Evolutionary conservation across 92 coral and sea anemone genomes (phyloP), one percentile per base, ranked within the genome.

Genomic region (Epizoanthus rinbou): DNA sequence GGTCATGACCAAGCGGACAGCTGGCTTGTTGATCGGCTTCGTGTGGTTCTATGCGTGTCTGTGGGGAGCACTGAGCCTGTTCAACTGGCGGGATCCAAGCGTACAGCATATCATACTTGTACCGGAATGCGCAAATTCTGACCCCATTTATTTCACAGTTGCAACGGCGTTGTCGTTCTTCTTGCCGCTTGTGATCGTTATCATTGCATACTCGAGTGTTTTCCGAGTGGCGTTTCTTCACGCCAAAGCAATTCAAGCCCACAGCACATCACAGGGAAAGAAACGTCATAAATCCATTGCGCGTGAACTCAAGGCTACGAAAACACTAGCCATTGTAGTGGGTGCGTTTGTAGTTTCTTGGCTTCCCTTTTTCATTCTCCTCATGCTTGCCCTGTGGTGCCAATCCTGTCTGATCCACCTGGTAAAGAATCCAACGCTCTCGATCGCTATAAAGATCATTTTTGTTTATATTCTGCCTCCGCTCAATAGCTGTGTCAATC

Each of bases 41-140:
- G 94, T 96, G 8, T 96, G 99, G 99, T 71, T 83, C 0, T 96
- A 93, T 74, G 91, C 99, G 6, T 57, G 84, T 71, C 84, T 88
- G 17, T 93, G 98, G 99, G 99, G 99, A 0, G 41, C 85, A 6
- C 80, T 96, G 13, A 69, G 90, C 62, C 72, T 96, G 63, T 57
- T 88, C 28, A 86, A 93, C 73, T 96, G 98, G 98, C 60, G 81
- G 16, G 85, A 75, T 65, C 80, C 80, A 3, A 70, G 82, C 3
- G 45, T 78, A 43, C 72, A 78, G 31, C 82, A 78, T 25, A 78
- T 78, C 15, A 22, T 5, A 3, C 58, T 78, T 23, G 59, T 62
- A 11, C 69, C 21, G 24, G 82, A 78, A 37, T 78, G 82, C 71
- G 82, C 82, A 6, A 78, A 78, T 37, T 62, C 82, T 18, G 82